phyloP scores from a whole-genome alignment of 2,113 vertebrate species.

The Paraplagusia blochii region DNA sequence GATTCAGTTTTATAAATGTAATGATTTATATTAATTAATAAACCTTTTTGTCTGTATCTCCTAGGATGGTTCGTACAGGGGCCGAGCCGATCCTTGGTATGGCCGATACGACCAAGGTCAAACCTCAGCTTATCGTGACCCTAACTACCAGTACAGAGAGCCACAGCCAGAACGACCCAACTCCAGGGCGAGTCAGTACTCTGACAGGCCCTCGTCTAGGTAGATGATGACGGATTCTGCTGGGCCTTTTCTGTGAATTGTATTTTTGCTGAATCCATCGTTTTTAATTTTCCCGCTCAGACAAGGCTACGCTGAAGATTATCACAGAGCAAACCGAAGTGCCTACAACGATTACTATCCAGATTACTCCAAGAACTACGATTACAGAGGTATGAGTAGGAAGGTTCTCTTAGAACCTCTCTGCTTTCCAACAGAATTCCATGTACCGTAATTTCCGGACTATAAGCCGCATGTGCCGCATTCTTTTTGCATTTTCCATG shows the following conservation, averaged over 20 bases:
- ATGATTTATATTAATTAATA: too few relatives aligned
- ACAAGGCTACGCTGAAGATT: slow-evolving; percentile 85
- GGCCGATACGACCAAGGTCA: slow-evolving; percentile 76
- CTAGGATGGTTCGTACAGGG: slow-evolving; percentile 79
- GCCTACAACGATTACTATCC: slow-evolving; percentile 84
- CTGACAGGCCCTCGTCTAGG: slow-evolving; percentile 87
- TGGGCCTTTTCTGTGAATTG: too few relatives aligned
- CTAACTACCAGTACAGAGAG: slow-evolving; percentile 78
- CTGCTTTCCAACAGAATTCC: too few relatives aligned
- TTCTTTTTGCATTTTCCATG: too few relatives aligned
- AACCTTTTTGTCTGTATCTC: neutral
- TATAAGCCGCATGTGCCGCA: too few relatives aligned
- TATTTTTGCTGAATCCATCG: slow-evolving; percentile 13
- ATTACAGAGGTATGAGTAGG: slow-evolving; percentile 72
- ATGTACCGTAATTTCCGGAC: too few relatives aligned
- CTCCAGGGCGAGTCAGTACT: slow-evolving; percentile 91
- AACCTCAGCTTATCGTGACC: slow-evolving; percentile 71
- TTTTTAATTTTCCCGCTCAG: slow-evolving; percentile 59
- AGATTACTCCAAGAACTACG: slow-evolving; percentile 81
- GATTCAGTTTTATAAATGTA: too few relatives aligned
- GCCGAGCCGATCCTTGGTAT: slow-evolving; percentile 79
- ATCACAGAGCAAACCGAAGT: slow-evolving; percentile 80
- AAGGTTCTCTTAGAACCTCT: neutral
- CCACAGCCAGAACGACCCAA: slow-evolving; percentile 82
- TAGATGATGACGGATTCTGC: slow-evolving; percentile 43